Conservation (phyloP, 2,888 invertebrate species). For the Ischnura elegans region DNA sequence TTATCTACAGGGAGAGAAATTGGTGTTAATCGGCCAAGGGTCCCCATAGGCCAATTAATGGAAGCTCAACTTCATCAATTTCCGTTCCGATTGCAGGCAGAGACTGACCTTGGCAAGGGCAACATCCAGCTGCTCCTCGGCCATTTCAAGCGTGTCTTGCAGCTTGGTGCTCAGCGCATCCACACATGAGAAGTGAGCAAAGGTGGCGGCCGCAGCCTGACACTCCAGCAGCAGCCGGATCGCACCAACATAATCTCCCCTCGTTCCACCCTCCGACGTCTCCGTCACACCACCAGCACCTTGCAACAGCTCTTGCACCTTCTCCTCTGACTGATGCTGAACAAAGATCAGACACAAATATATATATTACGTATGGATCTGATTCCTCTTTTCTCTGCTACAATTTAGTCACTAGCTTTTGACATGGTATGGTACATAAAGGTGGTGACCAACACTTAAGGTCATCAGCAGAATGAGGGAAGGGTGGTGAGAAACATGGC, state of each 20-base stretch:
- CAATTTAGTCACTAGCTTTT: too few species aligned
- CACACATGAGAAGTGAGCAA: conserved; percentile 94
- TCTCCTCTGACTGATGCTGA: conserved; percentile 90
- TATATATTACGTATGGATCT: too few species aligned
- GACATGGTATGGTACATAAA: too few species aligned
- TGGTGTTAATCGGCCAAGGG: too few species aligned
- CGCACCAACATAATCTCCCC: conserved; percentile 91
- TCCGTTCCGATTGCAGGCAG: too few species aligned
- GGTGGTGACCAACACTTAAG: too few species aligned
- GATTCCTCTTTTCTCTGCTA: too few species aligned
- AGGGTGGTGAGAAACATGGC: too few species aligned
- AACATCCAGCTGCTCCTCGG: conserved; percentile 94
- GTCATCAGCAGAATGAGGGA: too few species aligned
- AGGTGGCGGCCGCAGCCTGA: conserved; percentile 90
- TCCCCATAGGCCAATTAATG: too few species aligned
- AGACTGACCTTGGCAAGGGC: conserved; percentile 87
- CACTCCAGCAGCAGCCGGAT: conserved; percentile 94
- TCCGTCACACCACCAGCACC: background rate
- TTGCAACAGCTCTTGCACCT: conserved; percentile 87
- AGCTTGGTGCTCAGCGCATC: conserved; percentile 91
- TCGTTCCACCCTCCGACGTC: conserved; percentile 69
- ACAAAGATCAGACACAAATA: conserved; percentile 73
- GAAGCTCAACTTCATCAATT: too few species aligned
- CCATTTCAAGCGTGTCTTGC: conserved; percentile 93
- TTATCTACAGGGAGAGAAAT: too few species aligned